phyloP scores from a whole-genome alignment of 2,113 vertebrate species.

The Mobula birostris region DNA sequence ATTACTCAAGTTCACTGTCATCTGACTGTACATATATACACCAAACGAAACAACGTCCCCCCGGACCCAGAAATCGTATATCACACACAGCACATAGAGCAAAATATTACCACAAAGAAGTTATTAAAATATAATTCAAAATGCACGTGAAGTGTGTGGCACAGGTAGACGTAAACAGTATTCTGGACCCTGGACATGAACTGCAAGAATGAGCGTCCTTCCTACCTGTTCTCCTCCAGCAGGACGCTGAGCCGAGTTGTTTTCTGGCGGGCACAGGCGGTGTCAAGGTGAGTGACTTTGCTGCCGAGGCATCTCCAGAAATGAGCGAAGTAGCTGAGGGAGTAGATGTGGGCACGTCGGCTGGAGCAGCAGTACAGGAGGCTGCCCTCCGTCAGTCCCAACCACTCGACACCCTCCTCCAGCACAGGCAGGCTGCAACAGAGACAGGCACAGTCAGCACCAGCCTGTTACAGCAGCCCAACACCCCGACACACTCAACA shows the following conservation, averaged over 20 bases:
- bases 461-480: neutral
- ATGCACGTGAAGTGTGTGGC: too few relatives aligned
- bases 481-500: neutral
- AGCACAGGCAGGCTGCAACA: slow-evolving; percentile 28
- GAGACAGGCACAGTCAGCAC: slow-evolving; percentile 33
- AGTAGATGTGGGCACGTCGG: slow-evolving; percentile 13
- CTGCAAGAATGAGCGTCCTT: too few relatives aligned
- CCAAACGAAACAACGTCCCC: too few relatives aligned
- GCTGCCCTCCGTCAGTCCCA: slow-evolving; percentile 40
- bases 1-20: too few relatives aligned
- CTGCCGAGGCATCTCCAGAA: slow-evolving; percentile 39
- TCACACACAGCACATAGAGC: too few relatives aligned
- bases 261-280: slow-evolving; percentile 26
- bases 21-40: too few relatives aligned
- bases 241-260: slow-evolving; percentile 6
- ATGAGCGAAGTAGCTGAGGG: slow-evolving; percentile 38
- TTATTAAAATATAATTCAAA: too few relatives aligned
- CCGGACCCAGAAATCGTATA: too few relatives aligned
- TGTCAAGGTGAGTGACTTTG: slow-evolving; percentile 17
- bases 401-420: slow-evolving; percentile 36
- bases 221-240: slow-evolving; percentile 37
- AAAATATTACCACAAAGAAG: too few relatives aligned
- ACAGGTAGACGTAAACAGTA: too few relatives aligned
- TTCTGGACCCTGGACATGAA: neutral
- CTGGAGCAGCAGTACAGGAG: slow-evolving; percentile 38